A percentile compares a stretch with the other conserved stretches of the same genome.
Evolutionary conservation across 37 sponge, comb jelly and placozoan species (phyloP).

Genomic region (Dysidea cf. avara): DNA sequence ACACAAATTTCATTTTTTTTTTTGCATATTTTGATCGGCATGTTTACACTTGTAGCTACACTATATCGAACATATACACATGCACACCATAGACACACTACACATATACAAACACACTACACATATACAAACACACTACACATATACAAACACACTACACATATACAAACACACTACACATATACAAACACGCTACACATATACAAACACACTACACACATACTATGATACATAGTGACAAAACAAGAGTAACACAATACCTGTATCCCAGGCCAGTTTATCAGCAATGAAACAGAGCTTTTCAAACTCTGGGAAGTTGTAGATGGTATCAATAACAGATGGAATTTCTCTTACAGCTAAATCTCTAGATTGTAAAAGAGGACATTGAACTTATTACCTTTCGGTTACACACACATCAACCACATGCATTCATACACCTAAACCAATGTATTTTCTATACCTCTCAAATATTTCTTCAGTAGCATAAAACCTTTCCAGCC

Average conservation of each 20-base stretch:
- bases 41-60: no score
- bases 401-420: not conserved
- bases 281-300: slow-evolving; percentile 26
- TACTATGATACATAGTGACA: no score
- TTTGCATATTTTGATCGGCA: no score
- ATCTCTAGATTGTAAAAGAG: slow-evolving; percentile 13
- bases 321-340: slow-evolving; percentile 15
- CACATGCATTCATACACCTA: not conserved
- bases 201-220: no score
- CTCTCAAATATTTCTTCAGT: slow-evolving; percentile 59
- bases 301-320: slow-evolving; percentile 29
- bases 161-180: no score
- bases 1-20: no score
- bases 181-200: no score
- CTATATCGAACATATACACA: not conserved
- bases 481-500: slow-evolving; percentile 49
- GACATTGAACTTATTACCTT: not conserved
- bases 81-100: slow-evolving; percentile 7
- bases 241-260: no score
- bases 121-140: no score
- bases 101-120: no score
- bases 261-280: slow-evolving; percentile 51
- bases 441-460: slow-evolving; percentile 4
- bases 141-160: no score
- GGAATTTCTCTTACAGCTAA: slow-evolving; percentile 18